Evolutionary conservation across 2,888 invertebrate species (phyloP).

Genomic region (Leptopilina drosophilae): DNA sequence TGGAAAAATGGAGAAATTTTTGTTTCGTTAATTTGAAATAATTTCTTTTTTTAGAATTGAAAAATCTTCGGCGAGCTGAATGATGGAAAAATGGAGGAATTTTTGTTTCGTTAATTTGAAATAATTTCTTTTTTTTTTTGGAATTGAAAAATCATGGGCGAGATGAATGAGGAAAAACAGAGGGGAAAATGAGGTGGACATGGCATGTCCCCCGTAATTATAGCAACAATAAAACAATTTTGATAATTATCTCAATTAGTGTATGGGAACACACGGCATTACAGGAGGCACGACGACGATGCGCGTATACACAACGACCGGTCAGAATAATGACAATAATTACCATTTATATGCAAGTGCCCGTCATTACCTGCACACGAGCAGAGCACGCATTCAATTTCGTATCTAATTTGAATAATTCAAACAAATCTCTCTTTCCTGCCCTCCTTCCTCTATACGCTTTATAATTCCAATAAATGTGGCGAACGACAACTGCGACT

Average conservation of each 20-base stretch:
- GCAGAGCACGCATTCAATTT: conserved; percentile 76
- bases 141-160: neutral
- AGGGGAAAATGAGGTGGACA: conserved; percentile 58
- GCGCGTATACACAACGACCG: conserved; percentile 71
- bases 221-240: conserved; percentile 76
- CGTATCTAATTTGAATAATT: conserved; percentile 77
- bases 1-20: too few species aligned
- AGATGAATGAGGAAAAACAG: conserved; percentile 51
- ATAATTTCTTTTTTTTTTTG: too few species aligned
- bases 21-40: too few species aligned
- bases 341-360: conserved; percentile 77
- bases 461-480: conserved; percentile 74
- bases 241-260: conserved; percentile 76
- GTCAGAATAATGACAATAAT: conserved; percentile 76
- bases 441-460: conserved; percentile 75
- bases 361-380: conserved; percentile 77
- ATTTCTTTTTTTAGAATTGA: too few species aligned
- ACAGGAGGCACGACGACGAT: conserved; percentile 62
- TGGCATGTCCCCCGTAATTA: conserved; percentile 76
- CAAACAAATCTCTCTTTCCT: conserved; percentile 77
- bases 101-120: too few species aligned
- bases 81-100: conserved; percentile 5
- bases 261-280: conserved; percentile 75
- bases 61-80: too few species aligned
- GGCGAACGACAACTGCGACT: conserved; percentile 49